Percentiles rank a stretch among this genome's conserved stretches.
Evolutionary conservation across 1,140 invertebrate genomes (phyloP).

Genomic region (Varroa destructor): DNA sequence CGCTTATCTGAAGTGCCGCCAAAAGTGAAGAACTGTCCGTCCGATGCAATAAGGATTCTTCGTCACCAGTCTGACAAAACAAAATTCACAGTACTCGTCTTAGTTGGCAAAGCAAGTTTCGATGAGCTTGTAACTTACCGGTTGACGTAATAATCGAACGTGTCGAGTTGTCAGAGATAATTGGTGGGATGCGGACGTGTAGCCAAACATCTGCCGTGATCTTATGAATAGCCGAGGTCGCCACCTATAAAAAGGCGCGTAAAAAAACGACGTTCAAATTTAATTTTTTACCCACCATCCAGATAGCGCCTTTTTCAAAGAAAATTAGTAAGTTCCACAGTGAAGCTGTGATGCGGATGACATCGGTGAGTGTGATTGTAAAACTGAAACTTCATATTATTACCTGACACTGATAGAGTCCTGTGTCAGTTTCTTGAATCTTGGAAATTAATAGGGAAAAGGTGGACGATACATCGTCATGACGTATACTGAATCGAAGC

Average conservation of each 20-base stretch:
- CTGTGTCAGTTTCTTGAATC: slow-evolving; percentile 82
- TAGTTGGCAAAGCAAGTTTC: neutral
- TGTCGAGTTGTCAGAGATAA: slow-evolving; percentile 84
- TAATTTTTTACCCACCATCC: neutral
- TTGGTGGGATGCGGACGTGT: slow-evolving; percentile 60
- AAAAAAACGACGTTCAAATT: neutral
- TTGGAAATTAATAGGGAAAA: slow-evolving; percentile 80
- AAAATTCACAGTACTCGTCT: slow-evolving; percentile 36
- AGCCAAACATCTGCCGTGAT: slow-evolving; percentile 68
- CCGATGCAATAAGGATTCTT: no score
- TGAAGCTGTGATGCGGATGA: no score
- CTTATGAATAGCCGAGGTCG: slow-evolving; percentile 51
- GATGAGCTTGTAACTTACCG: neutral
- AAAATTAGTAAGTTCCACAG: neutral
- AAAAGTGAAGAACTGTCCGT: no score
- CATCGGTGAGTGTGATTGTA: neutral
- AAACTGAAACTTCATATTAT: slow-evolving; percentile 17
- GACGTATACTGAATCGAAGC: slow-evolving; percentile 58
- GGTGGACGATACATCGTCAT: slow-evolving; percentile 60
- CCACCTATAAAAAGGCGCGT: neutral
- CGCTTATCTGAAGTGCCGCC: no score
- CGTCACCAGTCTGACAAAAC: no score
- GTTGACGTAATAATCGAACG: slow-evolving; percentile 37
- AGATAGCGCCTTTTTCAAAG: neutral
- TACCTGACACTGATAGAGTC: slow-evolving; percentile 71